These are phyloP conservation scores for Drosophila multiciliata DNA, from an alignment of 2,888 invertebrate species.

Conservation along the genomic window DNA sequence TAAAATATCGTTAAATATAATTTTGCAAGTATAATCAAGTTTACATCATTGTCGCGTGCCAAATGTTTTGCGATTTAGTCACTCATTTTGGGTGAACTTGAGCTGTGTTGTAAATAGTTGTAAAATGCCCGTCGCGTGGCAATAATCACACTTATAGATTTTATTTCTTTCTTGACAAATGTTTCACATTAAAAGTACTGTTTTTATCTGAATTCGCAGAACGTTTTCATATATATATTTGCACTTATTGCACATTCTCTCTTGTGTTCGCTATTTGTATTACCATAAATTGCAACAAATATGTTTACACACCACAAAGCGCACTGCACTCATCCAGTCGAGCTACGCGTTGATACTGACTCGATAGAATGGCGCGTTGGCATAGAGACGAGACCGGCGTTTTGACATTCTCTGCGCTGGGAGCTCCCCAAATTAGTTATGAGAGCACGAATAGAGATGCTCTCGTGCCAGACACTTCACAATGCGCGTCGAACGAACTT, in stretches of 20 bases:
- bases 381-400: slow-evolving; percentile 68
- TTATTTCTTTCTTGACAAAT: not conserved
- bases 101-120: not conserved
- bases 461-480: slow-evolving; percentile 9
- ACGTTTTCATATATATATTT: slow-evolving; percentile 15
- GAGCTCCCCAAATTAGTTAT: slow-evolving; percentile 21
- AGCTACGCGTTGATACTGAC: slow-evolving; percentile 54
- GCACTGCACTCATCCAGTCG: slow-evolving; percentile 35
- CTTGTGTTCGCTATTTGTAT: slow-evolving; percentile 27
- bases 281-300: slow-evolving; percentile 28
- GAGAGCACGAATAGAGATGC: slow-evolving; percentile 38
- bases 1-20: not conserved
- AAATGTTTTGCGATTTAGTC: slow-evolving; percentile 57
- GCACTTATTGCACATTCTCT: slow-evolving; percentile 30
- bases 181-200: slow-evolving; percentile 1
- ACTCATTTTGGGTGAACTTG: slow-evolving; percentile 9
- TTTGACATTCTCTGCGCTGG: slow-evolving; percentile 30
- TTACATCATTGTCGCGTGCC: slow-evolving; percentile 44
- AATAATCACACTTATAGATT: slow-evolving; percentile 20
- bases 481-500: not conserved
- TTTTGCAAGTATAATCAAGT: slow-evolving; percentile 17
- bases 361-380: slow-evolving; percentile 29
- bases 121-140: slow-evolving; percentile 37
- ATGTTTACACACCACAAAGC: slow-evolving; percentile 6
- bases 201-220: slow-evolving; percentile 11